Percentiles rank a stretch among this genome's conserved stretches.
Evolutionary conservation across 1,140 invertebrate genomes (phyloP).

Genomic region (Platyscapa corneri): DNA sequence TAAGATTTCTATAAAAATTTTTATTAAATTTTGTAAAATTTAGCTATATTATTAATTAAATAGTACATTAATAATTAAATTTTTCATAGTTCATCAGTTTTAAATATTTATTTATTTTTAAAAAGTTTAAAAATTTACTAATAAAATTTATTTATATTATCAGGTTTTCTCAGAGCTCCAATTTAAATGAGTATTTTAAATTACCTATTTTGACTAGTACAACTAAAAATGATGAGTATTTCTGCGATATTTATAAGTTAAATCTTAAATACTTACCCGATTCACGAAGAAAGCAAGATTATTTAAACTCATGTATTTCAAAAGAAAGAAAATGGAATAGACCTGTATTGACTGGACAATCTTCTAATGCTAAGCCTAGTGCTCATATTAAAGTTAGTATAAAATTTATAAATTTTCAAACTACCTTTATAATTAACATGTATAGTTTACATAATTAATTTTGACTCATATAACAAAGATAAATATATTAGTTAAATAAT

Average conservation of each 20-base stretch:
- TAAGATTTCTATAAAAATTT: conserved; percentile 7
- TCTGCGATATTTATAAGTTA: conserved; percentile 61
- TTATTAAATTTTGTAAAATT: neutral
- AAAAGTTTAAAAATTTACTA: neutral
- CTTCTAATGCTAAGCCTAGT: conserved; percentile 54
- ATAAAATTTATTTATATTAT: neutral
- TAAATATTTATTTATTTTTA: neutral
- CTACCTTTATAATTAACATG: no score
- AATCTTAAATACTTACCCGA: conserved; percentile 54
- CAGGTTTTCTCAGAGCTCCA: conserved; percentile 66
- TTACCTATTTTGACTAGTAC: conserved; percentile 38
- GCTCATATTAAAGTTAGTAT: conserved; percentile 52
- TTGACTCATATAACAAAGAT: no score
- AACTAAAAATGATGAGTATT: no score
- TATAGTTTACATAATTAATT: no score
- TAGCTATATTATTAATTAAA: neutral
- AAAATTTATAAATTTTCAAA: conserved; percentile 9
- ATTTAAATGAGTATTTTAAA: conserved; percentile 69
- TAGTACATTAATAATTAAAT: no score
- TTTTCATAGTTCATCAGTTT: no score
- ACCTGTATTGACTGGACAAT: conserved; percentile 68
- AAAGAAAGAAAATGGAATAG: conserved; percentile 68
- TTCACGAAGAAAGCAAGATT: conserved; percentile 57
- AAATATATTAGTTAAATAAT: no score
- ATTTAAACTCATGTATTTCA: conserved; percentile 57